Evolutionary conservation across 2,113 vertebrate genomes (phyloP).

Genomic region (Microcebus murinus): DNA sequence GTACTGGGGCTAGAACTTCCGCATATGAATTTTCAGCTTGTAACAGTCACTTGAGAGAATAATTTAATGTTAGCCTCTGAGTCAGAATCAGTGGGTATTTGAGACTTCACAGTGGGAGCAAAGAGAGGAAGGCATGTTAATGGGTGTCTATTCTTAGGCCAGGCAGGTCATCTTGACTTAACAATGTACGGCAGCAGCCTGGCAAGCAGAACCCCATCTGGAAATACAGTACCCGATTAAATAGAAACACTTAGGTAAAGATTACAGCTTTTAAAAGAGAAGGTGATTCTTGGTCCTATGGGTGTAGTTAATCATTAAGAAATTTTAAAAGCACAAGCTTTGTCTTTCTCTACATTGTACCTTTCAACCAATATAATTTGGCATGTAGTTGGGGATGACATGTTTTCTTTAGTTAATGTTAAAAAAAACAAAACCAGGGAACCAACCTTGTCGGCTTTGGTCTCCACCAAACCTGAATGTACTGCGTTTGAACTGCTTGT

Average conservation of each 20-base stretch:
- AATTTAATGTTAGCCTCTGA: neutral
- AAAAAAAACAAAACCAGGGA: too few species aligned
- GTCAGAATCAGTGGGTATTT: neutral
- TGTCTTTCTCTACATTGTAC: neutral
- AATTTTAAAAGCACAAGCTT: neutral
- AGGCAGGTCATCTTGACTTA: neutral
- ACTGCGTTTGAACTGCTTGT: neutral
- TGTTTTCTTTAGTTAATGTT: neutral
- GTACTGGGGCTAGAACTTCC: neutral
- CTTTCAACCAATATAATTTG: neutral
- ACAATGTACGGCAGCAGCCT: neutral
- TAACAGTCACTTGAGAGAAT: neutral
- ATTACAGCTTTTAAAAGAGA: neutral
- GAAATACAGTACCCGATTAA: neutral
- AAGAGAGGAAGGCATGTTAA: neutral
- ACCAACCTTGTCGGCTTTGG: neutral
- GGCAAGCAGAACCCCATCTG: neutral
- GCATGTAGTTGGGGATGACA: neutral
- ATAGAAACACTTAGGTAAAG: neutral
- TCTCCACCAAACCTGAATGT: neutral
- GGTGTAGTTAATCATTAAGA: neutral
- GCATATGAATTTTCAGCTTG: neutral
- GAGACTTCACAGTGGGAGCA: neutral
- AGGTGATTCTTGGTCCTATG: neutral
- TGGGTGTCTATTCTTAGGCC: neutral